phyloP scores from a whole-genome alignment of 1,140 invertebrate species.

The Reticulitermes speratus region DNA sequence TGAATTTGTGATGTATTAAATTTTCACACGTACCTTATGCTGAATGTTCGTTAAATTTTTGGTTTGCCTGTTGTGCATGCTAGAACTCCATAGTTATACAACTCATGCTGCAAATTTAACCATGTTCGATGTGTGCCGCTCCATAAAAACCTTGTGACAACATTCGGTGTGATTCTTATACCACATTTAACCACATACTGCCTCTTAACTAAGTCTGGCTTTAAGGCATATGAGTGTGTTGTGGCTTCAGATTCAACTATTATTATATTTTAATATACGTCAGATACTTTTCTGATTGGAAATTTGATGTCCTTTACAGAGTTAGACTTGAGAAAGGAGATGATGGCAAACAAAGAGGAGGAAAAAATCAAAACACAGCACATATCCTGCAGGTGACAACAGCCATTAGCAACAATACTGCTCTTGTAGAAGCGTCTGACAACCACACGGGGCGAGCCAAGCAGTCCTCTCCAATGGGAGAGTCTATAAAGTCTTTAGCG shows the following conservation, averaged over 20 bases:
- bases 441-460: background rate
- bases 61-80: no score
- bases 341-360: conserved; percentile 1
- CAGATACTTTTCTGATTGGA: background rate
- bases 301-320: conserved; percentile 16
- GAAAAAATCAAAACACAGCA: background rate
- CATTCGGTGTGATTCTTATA: background rate
- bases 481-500: conserved; percentile 16
- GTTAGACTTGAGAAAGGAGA: background rate
- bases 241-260: background rate
- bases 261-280: background rate
- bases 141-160: background rate
- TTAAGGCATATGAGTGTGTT: background rate
- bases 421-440: background rate
- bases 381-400: background rate
- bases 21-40: no score
- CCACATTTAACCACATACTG: background rate
- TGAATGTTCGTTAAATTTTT: no score
- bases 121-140: background rate
- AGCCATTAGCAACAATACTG: background rate
- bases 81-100: no score
- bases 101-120: no score
- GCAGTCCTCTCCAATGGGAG: background rate
- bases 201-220: background rate
- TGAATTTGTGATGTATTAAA: no score